Evolutionary conservation across 2,888 invertebrate genomes (phyloP), one percentile per base, ranked within the genome.

Genomic region (Diarsia mendica): DNA sequence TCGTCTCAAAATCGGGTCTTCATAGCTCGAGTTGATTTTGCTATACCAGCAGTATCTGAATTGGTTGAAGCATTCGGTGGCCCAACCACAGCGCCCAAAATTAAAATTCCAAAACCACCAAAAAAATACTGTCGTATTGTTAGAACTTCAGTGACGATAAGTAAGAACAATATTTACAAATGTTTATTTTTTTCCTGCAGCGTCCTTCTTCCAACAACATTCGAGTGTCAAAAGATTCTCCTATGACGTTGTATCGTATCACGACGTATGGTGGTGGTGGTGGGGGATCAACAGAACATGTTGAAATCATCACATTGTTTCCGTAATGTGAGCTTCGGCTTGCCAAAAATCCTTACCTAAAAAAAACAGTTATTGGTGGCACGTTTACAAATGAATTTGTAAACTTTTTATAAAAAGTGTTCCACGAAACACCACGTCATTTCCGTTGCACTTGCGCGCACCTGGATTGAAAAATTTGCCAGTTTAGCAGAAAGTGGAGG

Each of bases 401-500:
- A 28, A 28, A 28, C 28, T 28, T 28, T 28, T 70, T 63, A 44
- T 63, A 71, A 78, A 82, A 72, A 67, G 49, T 58, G 60, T 79
- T 67, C 74, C 72, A 68, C 76, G 76, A 76, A 85, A 80, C 49
- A 67, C 64, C 61, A 60, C 69, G 66, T 77, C 83, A 83, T 63
- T 82, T 80, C 72, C 83, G 68, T 23, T 77, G 77, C 77, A 80
- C 63, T 83, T 75, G 65, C 8, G 67, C 10, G 65, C 76, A 83
- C 76, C 71, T 85, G 75, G 44, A 80, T 79, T 76, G 23, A 77
- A 63, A 72, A 76, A 85, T 67, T 69, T 72, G 72, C 68, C 67
- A 78, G 75, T 74, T 73, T 67, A 75, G 71, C 71, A 80, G 79
- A 85, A 87, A 84, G 72, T 69, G 53, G 76, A 79, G 61, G 71